Evolutionary conservation across 2,797 vertebrate genomes (phyloP), one percentile per base, ranked within the genome.

Genomic region (Pterois miles): DNA sequence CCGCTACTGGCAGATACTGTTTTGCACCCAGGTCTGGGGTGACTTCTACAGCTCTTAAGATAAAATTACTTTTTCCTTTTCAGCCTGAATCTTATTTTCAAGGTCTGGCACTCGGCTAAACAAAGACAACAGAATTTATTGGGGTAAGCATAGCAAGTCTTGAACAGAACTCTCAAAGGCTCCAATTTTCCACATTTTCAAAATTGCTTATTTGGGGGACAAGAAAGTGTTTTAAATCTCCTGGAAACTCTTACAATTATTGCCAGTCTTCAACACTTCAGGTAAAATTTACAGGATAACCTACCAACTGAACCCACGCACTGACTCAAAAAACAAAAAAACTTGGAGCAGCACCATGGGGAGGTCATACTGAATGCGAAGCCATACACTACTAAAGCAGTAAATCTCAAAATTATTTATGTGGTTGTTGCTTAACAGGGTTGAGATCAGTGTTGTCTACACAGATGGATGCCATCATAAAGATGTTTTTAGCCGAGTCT

Each of bases 381-480:
- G 58, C 23, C 36, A 65, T 20, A 1, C 40, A 22, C 33, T 27
- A 18, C 36, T 40, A 66, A 69, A 60, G 48, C 53, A 73, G 11
- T 14, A 46, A 56, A 66, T 38, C 40, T 63, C 14, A 6, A 29
- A 48, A 64, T 22, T 27, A 76, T 77, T 72, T 80, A 29, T 74
- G 60, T 43, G 65, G 33, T 62, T 66, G 33, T 58, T 57, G 18
- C 34, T 48, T 48, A 22, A 60, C 50, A 48, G 54, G 52, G 57
- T 60, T 71, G 53, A 25, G 48, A 71, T 34, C 57, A 20, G 23
- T 71, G 46, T 12, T 65, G n/a, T 72, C 34, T 36, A 16, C 14
- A 8, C 33, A 74, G 80, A 79, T 36, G 20, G 54, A 83, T 74
- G 43, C 7, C 48, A 78, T 48, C 4, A 1, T 58, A 78, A 73